These are phyloP conservation scores for Meloidogyne hapla DNA, from an alignment of 1,140 invertebrate genomes.

Conservation along the genomic window DNA sequence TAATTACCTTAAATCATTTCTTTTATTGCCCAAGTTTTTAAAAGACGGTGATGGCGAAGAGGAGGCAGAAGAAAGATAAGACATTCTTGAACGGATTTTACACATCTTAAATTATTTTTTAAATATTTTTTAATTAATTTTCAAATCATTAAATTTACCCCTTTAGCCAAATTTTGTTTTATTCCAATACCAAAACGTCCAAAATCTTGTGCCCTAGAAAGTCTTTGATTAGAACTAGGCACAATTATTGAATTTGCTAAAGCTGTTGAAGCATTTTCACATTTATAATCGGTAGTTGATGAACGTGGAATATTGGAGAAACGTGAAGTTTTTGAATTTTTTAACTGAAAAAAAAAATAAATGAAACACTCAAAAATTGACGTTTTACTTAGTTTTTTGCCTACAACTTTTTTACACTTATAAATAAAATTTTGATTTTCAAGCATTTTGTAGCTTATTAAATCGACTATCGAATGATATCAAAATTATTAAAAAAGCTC, in stretches of 20 bases:
- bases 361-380: too few relatives aligned
- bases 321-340: background rate
- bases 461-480: too few relatives aligned
- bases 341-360: background rate
- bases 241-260: background rate
- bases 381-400: too few relatives aligned
- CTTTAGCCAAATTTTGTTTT: slow-evolving; percentile 29
- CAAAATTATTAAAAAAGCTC: too few relatives aligned
- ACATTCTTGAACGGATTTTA: slow-evolving; percentile 27
- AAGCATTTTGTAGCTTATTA: too few relatives aligned
- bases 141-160: too few relatives aligned
- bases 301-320: slow-evolving; percentile 6
- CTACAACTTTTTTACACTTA: too few relatives aligned
- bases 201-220: background rate
- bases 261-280: background rate
- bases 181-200: slow-evolving; percentile 26
- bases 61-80: background rate
- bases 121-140: background rate
- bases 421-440: too few relatives aligned
- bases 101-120: slow-evolving; percentile 19
- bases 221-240: background rate
- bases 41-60: slow-evolving; percentile 4
- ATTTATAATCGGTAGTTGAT: background rate
- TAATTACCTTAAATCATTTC: slow-evolving; percentile 8
- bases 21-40: background rate